Conservation (phyloP, 2,113 vertebrate species). For the Pungitius pungitius region DNA sequence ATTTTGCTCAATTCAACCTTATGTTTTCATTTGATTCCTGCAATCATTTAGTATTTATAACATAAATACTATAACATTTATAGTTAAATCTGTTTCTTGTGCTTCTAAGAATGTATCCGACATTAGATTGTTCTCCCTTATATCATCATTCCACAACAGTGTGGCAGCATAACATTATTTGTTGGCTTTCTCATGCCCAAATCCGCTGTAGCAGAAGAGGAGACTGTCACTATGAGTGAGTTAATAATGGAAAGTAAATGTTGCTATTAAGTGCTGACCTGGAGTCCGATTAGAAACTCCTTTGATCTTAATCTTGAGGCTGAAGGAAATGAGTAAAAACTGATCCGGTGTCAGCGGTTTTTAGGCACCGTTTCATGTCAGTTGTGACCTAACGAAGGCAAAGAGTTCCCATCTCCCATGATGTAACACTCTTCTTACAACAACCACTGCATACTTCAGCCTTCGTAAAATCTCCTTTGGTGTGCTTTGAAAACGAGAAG, state of each 20-base stretch:
- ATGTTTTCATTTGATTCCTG: background rate
- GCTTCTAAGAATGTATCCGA: background rate
- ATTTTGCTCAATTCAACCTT: too few relatives aligned
- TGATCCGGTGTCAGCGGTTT: slow-evolving; percentile 64
- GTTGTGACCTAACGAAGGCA: slow-evolving; percentile 58
- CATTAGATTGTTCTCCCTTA: background rate
- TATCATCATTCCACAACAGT: background rate
- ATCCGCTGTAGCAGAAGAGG: slow-evolving; percentile 6
- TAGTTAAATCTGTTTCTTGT: background rate
- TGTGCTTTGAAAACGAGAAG: slow-evolving; percentile 37
- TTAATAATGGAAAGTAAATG: slow-evolving; percentile 37
- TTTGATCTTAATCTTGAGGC: slow-evolving; percentile 70
- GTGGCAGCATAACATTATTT: background rate
- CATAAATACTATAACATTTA: too few relatives aligned
- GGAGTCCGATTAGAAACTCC: slow-evolving; percentile 60
- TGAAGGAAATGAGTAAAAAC: slow-evolving; percentile 66
- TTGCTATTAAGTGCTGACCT: slow-evolving; percentile 55
- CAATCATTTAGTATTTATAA: background rate
- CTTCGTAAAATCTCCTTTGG: slow-evolving; percentile 8
- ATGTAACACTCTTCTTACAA: slow-evolving; percentile 43
- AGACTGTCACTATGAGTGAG: background rate
- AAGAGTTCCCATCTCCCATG: slow-evolving; percentile 54
- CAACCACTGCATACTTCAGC: background rate
- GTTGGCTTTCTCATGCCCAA: background rate
- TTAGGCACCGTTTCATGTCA: slow-evolving; percentile 62